Evolutionary conservation across 2,113 vertebrate species (phyloP).

Genomic region (Galbula dea): DNA sequence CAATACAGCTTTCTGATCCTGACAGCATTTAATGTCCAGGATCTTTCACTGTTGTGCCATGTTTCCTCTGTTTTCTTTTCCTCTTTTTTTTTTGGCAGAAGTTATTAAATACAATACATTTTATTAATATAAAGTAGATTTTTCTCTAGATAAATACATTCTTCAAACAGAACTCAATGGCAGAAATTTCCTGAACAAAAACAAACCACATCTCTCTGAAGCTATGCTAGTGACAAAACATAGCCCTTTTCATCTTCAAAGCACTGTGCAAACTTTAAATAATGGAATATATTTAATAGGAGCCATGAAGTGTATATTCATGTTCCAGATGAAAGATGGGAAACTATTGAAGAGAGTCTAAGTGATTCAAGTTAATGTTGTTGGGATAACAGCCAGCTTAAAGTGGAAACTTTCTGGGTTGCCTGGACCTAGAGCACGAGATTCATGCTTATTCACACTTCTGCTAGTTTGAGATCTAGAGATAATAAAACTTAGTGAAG

Average conservation of each 20-base stretch:
- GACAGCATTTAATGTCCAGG: neutral
- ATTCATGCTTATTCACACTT: neutral
- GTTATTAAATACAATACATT: slow-evolving; percentile 20
- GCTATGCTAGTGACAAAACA: slow-evolving; percentile 13
- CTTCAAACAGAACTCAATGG: slow-evolving; percentile 30
- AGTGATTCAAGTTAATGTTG: neutral
- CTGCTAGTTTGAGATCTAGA: neutral
- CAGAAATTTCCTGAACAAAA: slow-evolving; percentile 51
- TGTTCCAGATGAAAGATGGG: slow-evolving; percentile 48
- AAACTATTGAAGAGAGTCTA: neutral
- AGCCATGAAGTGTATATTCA: slow-evolving; percentile 1
- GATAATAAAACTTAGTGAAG: neutral
- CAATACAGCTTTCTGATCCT: slow-evolving; percentile 15
- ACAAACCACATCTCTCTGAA: slow-evolving; percentile 25
- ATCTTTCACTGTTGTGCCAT: neutral
- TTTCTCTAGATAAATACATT: neutral
- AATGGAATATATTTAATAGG: neutral
- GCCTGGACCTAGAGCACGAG: neutral
- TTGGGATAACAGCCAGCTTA: neutral
- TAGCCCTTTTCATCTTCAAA: slow-evolving; percentile 64
- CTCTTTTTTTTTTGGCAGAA: neutral
- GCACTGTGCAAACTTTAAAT: slow-evolving; percentile 34
- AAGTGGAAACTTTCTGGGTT: neutral
- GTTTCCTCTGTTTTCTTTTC: neutral
- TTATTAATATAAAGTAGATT: slow-evolving; percentile 34